These are phyloP conservation scores for Hydractinia symbiolongicarpus DNA, from an alignment of 30 jellyfish, hydroid and myxozoan genomes.

Conservation along the genomic window DNA sequence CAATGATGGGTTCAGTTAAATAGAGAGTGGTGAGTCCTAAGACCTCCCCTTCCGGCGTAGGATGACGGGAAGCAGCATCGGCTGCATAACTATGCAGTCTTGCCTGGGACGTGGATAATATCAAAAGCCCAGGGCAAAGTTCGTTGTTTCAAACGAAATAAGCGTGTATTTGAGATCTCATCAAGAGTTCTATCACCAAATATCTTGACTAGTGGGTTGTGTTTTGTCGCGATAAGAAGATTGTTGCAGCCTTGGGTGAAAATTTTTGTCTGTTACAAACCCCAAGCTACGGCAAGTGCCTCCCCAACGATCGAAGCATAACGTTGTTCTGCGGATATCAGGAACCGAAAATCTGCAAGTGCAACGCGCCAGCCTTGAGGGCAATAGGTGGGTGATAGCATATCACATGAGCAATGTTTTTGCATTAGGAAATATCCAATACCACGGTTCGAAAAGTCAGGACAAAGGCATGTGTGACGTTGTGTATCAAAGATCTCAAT, in stretches of 20 bases:
- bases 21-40: too few relatives aligned
- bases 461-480: background rate
- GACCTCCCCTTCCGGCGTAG: too few relatives aligned
- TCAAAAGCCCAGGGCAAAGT: slow-evolving; percentile 4
- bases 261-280: background rate
- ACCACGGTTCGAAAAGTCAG: background rate
- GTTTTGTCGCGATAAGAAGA: background rate
- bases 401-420: background rate
- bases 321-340: background rate
- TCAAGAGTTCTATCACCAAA: too few relatives aligned
- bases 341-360: background rate
- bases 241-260: slow-evolving; percentile 10
- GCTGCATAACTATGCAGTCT: background rate
- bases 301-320: background rate
- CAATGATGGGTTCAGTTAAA: too few relatives aligned
- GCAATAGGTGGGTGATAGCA: background rate
- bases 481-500: background rate
- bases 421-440: slow-evolving; percentile 3
- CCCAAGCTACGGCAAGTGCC: slow-evolving; percentile 8
- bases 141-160: too few relatives aligned
- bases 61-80: slow-evolving; percentile 12
- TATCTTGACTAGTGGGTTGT: background rate
- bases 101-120: background rate
- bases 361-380: background rate
- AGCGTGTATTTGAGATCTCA: too few relatives aligned